Conservation (phyloP, 2,888 invertebrate genomes). For the Strigamia crassipes region DNA sequence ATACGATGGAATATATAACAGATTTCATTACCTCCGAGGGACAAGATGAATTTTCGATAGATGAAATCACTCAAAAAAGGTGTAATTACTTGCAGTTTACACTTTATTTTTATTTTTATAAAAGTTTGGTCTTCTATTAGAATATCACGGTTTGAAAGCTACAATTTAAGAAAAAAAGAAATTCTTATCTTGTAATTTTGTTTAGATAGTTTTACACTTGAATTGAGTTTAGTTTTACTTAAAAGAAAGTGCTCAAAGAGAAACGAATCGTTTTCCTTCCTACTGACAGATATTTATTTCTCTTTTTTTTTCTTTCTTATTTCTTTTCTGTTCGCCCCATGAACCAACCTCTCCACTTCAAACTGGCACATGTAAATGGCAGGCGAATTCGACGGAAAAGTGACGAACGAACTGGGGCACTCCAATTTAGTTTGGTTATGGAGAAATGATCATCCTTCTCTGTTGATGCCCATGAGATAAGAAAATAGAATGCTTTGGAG, state of each 20-base stretch:
- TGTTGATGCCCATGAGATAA: background rate
- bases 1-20: background rate
- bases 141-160: background rate
- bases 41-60: background rate
- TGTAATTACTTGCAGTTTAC: background rate
- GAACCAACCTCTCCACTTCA: constrained; percentile 6
- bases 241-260: constrained; percentile 25
- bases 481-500: background rate
- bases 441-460: constrained; percentile 15
- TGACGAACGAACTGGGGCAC: constrained; percentile 30
- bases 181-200: background rate
- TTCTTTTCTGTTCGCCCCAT: background rate
- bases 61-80: background rate
- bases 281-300: constrained; percentile 27
- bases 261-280: constrained; percentile 17
- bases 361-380: constrained; percentile 27
- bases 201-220: background rate
- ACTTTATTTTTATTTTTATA: background rate
- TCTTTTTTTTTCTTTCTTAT: background rate
- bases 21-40: background rate
- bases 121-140: background rate
- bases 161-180: background rate
- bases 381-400: constrained; percentile 30
- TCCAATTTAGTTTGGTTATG: constrained; percentile 13
- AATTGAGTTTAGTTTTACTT: constrained; percentile 1